Evolutionary conservation across 2,797 vertebrate genomes (phyloP), one percentile per base, ranked within the genome.

Genomic region (Avahi laniger): DNA sequence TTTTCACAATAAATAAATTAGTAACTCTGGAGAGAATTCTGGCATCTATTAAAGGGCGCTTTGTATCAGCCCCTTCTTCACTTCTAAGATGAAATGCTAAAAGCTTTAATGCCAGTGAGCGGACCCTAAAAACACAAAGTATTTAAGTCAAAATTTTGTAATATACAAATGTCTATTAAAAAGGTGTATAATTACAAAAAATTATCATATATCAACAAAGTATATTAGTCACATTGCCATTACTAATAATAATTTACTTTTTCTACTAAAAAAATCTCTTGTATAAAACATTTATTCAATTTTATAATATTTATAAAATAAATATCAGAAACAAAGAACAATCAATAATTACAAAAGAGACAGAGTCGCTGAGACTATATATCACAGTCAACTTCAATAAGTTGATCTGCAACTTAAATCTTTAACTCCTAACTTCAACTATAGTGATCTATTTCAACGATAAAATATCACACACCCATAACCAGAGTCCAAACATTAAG

Each of bases 71-170:
- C 43, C 98, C 98, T 41, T 99, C 99, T 85, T 98, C 97, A 84
- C 92, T 95, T n/a, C 98, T 98, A 63, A 99, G 98, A 96, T 99
- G 98, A 46, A 99, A 98, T 18, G 99, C 97, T 97, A 99, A 98
- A 92, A 99, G 99, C 82, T 99, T 99, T 83, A 99, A 98, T n/a
- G 99, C 99, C 91, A 98, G 90, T 91, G 98, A 98, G 97, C 99
- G 99, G 83, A 99, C 98, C 81, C 99, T 99, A 97, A 88, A 96
- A 85, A 93, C 90, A 95, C 0, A 97, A 97, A 93, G 20, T 48
- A 48, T 35, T 75, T 65, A 88, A 75, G 75, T 96, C 14, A 72
- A 3, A 7, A 61, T 65, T 87, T 28, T 86, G 8, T 35, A 30
- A 67, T 18, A 46, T 4, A 67, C 20, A 83, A 50, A 70, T 38